Percentiles rank a stretch among this genome's conserved stretches.
phyloP scores from a whole-genome alignment of 2,888 invertebrate genomes.

The Drepana falcataria region DNA sequence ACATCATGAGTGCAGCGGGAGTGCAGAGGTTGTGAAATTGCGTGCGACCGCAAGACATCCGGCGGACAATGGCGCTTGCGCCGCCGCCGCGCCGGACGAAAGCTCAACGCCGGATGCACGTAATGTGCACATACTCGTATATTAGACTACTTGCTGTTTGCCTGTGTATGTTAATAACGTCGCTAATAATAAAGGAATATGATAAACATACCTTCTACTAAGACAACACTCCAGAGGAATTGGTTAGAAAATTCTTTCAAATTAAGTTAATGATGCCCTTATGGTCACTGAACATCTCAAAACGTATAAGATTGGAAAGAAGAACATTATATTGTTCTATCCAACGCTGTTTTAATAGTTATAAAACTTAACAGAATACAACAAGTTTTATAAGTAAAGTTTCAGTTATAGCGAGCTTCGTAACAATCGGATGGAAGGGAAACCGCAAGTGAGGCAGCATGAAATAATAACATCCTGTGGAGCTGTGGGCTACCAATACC shows the following conservation, averaged over 20 bases:
- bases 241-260: no score
- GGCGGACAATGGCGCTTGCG: slow-evolving; percentile 61
- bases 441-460: slow-evolving; percentile 30
- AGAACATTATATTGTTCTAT: no score
- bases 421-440: slow-evolving; percentile 25
- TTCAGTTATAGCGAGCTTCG: slow-evolving; percentile 17
- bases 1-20: slow-evolving; percentile 44
- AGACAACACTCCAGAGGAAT: neutral
- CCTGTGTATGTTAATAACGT: slow-evolving; percentile 32
- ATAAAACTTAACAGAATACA: no score
- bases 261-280: no score
- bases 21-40: slow-evolving; percentile 72
- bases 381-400: neutral
- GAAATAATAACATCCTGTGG: neutral
- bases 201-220: neutral
- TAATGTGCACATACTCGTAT: slow-evolving; percentile 47
- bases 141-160: slow-evolving; percentile 45
- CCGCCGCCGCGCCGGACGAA: slow-evolving; percentile 48
- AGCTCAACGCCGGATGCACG: slow-evolving; percentile 65
- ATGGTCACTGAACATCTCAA: no score
- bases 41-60: slow-evolving; percentile 77
- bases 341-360: no score
- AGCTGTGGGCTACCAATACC: neutral
- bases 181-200: neutral
- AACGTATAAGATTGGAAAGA: no score